Conservation (phyloP, 2,888 invertebrate species). For the Eupithecia exiguata region DNA sequence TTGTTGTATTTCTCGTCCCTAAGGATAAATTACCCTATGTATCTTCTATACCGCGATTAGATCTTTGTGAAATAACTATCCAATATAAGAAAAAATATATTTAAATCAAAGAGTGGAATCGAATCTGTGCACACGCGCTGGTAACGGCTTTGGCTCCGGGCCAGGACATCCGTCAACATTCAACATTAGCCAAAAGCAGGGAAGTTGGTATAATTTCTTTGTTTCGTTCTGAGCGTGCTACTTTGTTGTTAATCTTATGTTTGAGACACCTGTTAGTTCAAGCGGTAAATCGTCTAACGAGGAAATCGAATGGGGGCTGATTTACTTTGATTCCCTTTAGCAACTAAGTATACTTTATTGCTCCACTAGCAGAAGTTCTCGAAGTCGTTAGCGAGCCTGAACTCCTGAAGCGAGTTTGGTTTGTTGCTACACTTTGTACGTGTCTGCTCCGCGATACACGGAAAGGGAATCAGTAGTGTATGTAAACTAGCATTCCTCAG, state of each 20-base stretch:
- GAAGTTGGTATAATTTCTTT: conserved; percentile 50
- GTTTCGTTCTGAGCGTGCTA: conserved; percentile 35
- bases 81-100: conserved; percentile 41
- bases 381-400: conserved; percentile 29
- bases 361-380: conserved; percentile 29
- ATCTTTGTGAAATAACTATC: conserved; percentile 36
- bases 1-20: not conserved
- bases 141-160: conserved; percentile 51
- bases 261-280: conserved; percentile 40
- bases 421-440: conserved; percentile 29
- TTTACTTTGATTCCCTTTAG: conserved; percentile 34
- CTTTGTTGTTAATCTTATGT: conserved; percentile 42
- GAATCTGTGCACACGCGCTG: conserved; percentile 53
- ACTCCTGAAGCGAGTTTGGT: conserved; percentile 25
- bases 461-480: conserved; percentile 14
- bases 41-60: conserved; percentile 35
- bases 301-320: conserved; percentile 33
- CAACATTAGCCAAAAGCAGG: conserved; percentile 52
- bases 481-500: conserved; percentile 19
- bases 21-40: conserved; percentile 1
- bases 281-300: conserved; percentile 36
- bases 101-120: conserved; percentile 50
- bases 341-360: conserved; percentile 31
- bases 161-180: conserved; percentile 57
- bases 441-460: conserved; percentile 15